Percentiles rank a stretch among this genome's conserved stretches.
phyloP scores from a whole-genome alignment of 2,888 invertebrate genomes.

The Nomada goodeniana region DNA sequence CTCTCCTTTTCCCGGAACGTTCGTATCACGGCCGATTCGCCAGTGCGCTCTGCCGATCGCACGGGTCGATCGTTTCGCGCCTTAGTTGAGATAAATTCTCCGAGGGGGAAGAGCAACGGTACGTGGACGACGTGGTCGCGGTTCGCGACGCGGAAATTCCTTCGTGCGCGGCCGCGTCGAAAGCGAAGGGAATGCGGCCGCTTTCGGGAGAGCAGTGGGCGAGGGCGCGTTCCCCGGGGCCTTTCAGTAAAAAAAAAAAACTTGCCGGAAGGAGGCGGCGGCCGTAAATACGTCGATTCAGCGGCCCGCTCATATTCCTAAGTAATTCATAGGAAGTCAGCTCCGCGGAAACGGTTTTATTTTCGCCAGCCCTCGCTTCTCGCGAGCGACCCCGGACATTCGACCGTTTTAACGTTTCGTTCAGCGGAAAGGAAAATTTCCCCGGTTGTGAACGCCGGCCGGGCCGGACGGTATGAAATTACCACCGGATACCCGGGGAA shows the following conservation, averaged over 20 bases:
- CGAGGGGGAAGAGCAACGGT: background rate
- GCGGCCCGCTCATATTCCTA: slow-evolving; percentile 62
- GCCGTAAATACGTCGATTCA: slow-evolving; percentile 68
- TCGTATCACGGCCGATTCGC: background rate
- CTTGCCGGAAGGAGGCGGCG: slow-evolving; percentile 33
- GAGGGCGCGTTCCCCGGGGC: slow-evolving; percentile 42
- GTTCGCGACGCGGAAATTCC: slow-evolving; percentile 2
- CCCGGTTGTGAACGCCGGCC: slow-evolving; percentile 26
- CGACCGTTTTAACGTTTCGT: slow-evolving; percentile 50
- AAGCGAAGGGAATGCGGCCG: slow-evolving; percentile 27
- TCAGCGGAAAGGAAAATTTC: slow-evolving; percentile 46
- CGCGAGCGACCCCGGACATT: slow-evolving; percentile 49
- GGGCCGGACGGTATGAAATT: slow-evolving; percentile 18
- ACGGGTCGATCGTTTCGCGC: too few species aligned
- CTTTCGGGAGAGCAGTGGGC: slow-evolving; percentile 32
- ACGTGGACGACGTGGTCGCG: background rate
- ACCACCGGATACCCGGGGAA: background rate
- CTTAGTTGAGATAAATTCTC: slow-evolving; percentile 9
- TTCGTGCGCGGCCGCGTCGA: background rate
- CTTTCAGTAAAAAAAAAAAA: slow-evolving; percentile 52
- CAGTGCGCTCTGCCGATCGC: background rate
- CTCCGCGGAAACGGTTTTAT: slow-evolving; percentile 47
- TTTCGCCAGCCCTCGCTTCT: slow-evolving; percentile 16
- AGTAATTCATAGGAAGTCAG: slow-evolving; percentile 64
- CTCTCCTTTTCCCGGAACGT: too few species aligned